A percentile compares a stretch with the other conserved stretches of the same genome.
These are phyloP conservation scores for Diuraphis noxia DNA, from an alignment of 1,140 invertebrate genomes.

Conservation along the genomic window DNA sequence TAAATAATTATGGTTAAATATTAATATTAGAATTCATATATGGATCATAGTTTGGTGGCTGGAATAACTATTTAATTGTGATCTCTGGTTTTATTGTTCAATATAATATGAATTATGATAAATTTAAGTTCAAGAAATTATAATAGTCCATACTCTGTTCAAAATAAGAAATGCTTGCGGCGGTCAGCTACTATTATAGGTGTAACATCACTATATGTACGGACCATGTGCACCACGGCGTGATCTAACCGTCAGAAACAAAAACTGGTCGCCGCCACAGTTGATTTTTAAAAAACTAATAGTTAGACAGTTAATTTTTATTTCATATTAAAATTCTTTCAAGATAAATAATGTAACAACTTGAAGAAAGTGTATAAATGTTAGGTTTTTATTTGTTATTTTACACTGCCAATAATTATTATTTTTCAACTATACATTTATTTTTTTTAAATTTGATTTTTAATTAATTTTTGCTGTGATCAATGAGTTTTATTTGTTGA, in stretches of 20 bases:
- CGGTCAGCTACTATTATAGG: too few species aligned
- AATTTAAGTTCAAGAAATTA: not conserved
- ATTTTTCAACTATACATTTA: not conserved
- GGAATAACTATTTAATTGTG: slow-evolving; percentile 34
- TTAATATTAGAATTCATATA: not conserved
- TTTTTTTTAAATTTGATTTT: not conserved
- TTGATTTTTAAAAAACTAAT: not conserved
- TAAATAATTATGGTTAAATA: slow-evolving; percentile 9
- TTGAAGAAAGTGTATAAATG: not conserved
- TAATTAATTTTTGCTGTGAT: slow-evolving; percentile 11
- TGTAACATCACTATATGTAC: too few species aligned
- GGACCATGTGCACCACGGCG: too few species aligned
- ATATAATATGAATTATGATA: slow-evolving; percentile 13
- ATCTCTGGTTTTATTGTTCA: slow-evolving; percentile 25
- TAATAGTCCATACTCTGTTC: too few species aligned
- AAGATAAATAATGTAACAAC: not conserved
- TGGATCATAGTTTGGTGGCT: not conserved
- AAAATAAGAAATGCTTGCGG: too few species aligned
- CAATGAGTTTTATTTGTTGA: slow-evolving; percentile 21
- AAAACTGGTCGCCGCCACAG: too few species aligned
- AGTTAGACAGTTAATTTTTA: not conserved
- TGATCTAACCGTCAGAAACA: too few species aligned
- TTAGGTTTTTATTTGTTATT: slow-evolving; percentile 11
- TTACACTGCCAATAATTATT: slow-evolving; percentile 40
- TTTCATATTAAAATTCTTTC: not conserved